Evolutionary conservation across 2,888 invertebrate species (phyloP).

Genomic region (Drosophila antonietae): DNA sequence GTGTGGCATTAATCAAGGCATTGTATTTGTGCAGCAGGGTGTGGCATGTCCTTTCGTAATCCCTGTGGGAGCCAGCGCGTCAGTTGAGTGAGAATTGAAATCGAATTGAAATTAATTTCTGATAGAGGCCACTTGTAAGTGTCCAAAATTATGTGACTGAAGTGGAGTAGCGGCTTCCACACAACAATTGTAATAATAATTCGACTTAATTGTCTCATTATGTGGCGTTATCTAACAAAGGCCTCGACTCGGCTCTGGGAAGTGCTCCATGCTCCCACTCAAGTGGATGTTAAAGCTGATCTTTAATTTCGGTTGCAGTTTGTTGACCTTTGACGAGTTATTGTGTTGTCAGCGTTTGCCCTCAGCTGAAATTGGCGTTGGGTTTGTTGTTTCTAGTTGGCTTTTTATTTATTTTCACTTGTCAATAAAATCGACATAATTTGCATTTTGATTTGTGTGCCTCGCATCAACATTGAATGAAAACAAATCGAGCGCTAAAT

Average conservation of each 20-base stretch:
- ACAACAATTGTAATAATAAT: conserved; percentile 47
- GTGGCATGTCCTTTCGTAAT: conserved; percentile 38
- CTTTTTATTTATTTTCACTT: conserved; percentile 65
- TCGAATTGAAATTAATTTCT: conserved; percentile 54
- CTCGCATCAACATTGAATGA: conserved; percentile 47
- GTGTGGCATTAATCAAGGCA: conserved; percentile 76
- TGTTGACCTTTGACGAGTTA: conserved; percentile 56
- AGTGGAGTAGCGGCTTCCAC: conserved; percentile 49
- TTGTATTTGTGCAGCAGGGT: conserved; percentile 58
- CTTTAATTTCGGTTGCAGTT: conserved; percentile 31
- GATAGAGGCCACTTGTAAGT: conserved; percentile 70
- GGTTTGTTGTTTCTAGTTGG: conserved; percentile 51
- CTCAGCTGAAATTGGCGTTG: conserved; percentile 12
- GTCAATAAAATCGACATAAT: conserved; percentile 70
- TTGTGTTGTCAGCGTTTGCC: conserved; percentile 24
- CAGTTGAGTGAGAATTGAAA: conserved; percentile 54
- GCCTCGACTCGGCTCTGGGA: conserved; percentile 42
- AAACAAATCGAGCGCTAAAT: conserved; percentile 60
- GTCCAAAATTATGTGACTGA: conserved; percentile 17
- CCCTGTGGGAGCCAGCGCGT: conserved; percentile 54
- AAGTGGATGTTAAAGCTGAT: conserved; percentile 53
- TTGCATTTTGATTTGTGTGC: conserved; percentile 60
- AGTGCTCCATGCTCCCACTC: conserved; percentile 52
- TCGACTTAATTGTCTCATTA: conserved; percentile 79
- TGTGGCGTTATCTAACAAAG: conserved; percentile 41